phyloP scores from a whole-genome alignment of 2,113 vertebrate genomes.

The Podarcis muralis region DNA sequence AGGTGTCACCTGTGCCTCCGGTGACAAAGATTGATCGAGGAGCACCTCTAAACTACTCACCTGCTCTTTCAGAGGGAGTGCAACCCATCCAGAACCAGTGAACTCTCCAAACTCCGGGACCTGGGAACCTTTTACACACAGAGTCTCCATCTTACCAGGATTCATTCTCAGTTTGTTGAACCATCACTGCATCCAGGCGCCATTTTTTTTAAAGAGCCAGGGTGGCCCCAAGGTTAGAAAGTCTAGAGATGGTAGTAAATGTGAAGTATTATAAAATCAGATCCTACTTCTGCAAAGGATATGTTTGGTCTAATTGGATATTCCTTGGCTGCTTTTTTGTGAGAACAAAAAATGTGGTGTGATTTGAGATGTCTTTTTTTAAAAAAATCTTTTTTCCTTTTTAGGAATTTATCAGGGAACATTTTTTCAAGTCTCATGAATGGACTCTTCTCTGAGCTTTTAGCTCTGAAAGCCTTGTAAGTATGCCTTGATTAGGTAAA shows the following conservation, averaged over 20 bases:
- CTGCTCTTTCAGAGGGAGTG: no score
- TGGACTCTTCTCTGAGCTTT: slow-evolving; percentile 85
- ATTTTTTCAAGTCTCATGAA: slow-evolving; percentile 88
- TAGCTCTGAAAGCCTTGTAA: slow-evolving; percentile 87
- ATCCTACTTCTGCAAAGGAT: background rate
- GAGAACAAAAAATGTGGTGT: background rate
- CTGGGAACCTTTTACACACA: no score
- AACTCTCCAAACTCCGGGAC: no score
- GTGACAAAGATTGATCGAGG: no score
- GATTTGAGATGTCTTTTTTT: background rate
- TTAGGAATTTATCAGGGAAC: slow-evolving; percentile 90
- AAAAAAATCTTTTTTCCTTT: background rate
- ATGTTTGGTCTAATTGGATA: background rate
- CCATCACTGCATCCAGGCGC: background rate
- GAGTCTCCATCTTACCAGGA: no score
- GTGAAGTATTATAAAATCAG: background rate
- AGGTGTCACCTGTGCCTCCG: no score
- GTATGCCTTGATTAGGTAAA: slow-evolving; percentile 54
- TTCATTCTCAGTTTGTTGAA: no score
- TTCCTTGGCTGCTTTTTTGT: background rate
- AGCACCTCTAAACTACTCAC: no score
- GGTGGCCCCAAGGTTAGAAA: background rate
- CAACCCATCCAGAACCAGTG: no score
- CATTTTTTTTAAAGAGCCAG: background rate
- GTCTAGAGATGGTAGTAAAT: background rate